phyloP scores from a whole-genome alignment of 2,113 vertebrate species.

The Daphoenositta chrysoptera region DNA sequence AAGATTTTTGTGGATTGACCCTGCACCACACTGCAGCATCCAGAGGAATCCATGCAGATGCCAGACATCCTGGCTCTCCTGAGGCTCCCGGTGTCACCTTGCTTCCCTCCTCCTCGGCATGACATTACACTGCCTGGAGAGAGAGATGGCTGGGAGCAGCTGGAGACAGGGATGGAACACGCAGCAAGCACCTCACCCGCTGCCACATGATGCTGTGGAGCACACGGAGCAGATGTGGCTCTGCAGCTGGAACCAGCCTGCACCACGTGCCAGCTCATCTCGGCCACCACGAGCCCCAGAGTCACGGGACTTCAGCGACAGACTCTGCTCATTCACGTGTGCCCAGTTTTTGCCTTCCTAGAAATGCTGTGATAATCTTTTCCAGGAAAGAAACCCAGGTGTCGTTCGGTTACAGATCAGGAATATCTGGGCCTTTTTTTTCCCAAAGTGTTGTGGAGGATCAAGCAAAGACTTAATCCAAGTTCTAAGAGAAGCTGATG shows the following conservation, averaged over 20 bases:
- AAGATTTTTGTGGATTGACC: not conserved
- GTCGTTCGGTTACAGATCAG: not conserved
- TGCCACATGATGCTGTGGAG: fast-evolving
- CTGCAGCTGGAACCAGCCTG: not conserved
- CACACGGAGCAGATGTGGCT: not conserved
- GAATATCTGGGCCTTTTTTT: not conserved
- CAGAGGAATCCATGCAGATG: fast-evolving
- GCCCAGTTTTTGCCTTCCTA: not conserved
- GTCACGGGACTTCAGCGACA: not conserved
- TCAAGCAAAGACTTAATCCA: not conserved
- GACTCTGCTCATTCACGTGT: fast-evolving
- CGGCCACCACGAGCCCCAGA: not conserved
- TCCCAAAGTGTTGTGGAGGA: not conserved
- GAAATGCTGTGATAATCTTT: not conserved
- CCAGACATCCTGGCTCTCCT: not conserved
- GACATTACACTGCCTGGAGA: not conserved
- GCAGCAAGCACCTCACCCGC: not conserved
- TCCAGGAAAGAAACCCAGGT: not conserved
- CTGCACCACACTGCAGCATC: not conserved
- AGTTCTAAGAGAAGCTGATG: not conserved
- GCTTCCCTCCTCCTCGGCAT: not conserved
- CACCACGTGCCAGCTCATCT: not conserved
- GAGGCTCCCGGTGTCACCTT: not conserved
- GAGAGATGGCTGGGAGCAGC: not conserved
- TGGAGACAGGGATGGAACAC: not conserved